phyloP scores from a whole-genome alignment of 2,797 vertebrate species.

The Pelochelys cantorii region DNA sequence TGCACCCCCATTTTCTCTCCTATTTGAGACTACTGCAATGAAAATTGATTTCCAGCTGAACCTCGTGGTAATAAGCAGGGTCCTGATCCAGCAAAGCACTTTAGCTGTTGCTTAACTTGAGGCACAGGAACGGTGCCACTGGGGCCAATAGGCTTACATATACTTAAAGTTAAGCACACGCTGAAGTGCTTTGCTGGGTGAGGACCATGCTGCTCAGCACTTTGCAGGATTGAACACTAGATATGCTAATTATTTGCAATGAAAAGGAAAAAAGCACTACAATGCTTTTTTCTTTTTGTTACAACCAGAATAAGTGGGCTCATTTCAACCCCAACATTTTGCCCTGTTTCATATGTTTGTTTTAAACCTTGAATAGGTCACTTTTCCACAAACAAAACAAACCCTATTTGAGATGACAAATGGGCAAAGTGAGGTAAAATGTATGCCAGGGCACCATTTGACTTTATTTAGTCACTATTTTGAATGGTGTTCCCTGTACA shows the following conservation, averaged over 20 bases:
- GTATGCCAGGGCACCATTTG: not conserved
- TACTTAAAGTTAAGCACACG: not conserved
- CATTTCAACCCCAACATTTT: not conserved
- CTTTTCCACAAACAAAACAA: not conserved
- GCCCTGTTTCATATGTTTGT: not conserved
- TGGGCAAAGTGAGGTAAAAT: not conserved
- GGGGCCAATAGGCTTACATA: not conserved
- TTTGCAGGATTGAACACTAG: not conserved
- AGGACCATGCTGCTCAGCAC: not conserved
- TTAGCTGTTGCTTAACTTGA: not conserved
- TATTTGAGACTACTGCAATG: not conserved
- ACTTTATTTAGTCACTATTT: not conserved
- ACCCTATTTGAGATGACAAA: not conserved
- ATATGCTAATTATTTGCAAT: not conserved
- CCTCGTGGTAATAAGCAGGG: not conserved
- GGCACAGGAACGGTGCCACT: not conserved
- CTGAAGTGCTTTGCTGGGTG: not conserved
- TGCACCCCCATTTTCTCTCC: not conserved
- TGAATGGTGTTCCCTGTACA: not conserved
- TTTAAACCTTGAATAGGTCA: not conserved
- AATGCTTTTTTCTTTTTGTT: not conserved
- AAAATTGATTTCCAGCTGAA: not conserved
- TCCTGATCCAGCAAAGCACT: not conserved
- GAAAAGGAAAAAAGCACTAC: not conserved
- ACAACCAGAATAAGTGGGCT: not conserved